These are phyloP conservation scores for Eubasilissa splendida DNA, from an alignment of 2,888 invertebrate species.

Conservation along the genomic window DNA sequence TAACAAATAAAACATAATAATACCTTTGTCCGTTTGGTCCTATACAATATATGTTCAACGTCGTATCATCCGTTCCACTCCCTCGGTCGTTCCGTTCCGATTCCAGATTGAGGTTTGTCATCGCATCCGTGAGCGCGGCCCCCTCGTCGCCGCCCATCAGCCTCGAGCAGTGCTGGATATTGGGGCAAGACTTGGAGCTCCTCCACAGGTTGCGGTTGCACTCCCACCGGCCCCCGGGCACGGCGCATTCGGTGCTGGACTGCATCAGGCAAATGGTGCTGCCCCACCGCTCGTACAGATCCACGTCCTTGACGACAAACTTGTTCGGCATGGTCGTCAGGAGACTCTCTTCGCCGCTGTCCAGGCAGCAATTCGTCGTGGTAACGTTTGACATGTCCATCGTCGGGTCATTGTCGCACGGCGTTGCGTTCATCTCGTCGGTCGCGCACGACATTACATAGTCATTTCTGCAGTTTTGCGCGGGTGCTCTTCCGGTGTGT, in stretches of 20 bases:
- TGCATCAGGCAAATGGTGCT: slow-evolving; percentile 20
- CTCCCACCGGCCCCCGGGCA: not conserved
- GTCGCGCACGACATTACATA: not conserved
- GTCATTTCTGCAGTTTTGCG: not conserved
- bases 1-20: not conserved
- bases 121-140: not conserved
- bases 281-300: slow-evolving; percentile 10
- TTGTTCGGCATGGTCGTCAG: not conserved
- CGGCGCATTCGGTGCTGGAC: not conserved
- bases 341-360: slow-evolving; percentile 12
- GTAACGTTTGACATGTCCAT: not conserved
- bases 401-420: not conserved
- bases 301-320: slow-evolving; percentile 1
- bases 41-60: not conserved
- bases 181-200: slow-evolving; percentile 13
- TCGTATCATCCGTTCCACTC: not conserved
- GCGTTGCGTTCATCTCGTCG: not conserved
- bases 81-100: not conserved
- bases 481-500: not conserved
- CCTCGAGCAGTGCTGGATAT: not conserved
- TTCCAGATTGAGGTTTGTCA: not conserved
- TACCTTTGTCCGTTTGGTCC: slow-evolving; percentile 6
- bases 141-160: not conserved
- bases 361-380: not conserved
- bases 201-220: not conserved